Percentiles rank a stretch among this genome's conserved stretches.
Evolutionary conservation across 2,888 invertebrate genomes (phyloP).

Genomic region (Cryptocephalus moraei): DNA sequence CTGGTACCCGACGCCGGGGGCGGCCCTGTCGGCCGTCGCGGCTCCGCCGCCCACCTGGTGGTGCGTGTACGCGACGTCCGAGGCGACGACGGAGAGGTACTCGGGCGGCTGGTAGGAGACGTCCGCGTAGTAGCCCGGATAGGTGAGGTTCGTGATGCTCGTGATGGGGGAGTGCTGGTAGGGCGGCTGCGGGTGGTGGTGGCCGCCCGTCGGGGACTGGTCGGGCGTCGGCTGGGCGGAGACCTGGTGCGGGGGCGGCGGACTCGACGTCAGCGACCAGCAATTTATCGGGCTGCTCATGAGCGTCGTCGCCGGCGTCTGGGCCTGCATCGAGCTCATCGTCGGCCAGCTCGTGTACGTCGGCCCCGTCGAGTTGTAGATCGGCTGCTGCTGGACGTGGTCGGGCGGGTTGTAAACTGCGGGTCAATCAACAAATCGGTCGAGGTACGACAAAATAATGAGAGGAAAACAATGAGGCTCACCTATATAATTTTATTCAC

Average conservation of each 20-base stretch:
- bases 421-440: slow-evolving; percentile 7
- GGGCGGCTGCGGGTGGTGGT: slow-evolving; percentile 6
- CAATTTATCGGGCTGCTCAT: slow-evolving; percentile 35
- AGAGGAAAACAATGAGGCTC: too few relatives aligned
- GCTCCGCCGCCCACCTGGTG: slow-evolving; percentile 15
- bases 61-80: slow-evolving; percentile 26
- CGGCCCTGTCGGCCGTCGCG: slow-evolving; percentile 18
- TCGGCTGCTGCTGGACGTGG: slow-evolving; percentile 35
- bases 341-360: slow-evolving; percentile 36
- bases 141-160: slow-evolving; percentile 33
- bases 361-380: slow-evolving; percentile 25
- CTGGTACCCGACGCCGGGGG: slow-evolving; percentile 25
- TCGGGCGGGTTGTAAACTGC: slow-evolving; percentile 38
- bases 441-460: too few relatives aligned
- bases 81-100: slow-evolving; percentile 30
- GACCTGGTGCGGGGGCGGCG: slow-evolving; percentile 35
- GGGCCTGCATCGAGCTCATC: slow-evolving; percentile 28
- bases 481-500: too few relatives aligned
- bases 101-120: slow-evolving; percentile 34
- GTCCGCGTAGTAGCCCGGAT: slow-evolving; percentile 34
- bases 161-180: slow-evolving; percentile 33
- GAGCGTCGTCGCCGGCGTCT: slow-evolving; percentile 29
- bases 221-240: slow-evolving; percentile 32
- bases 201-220: slow-evolving; percentile 32
- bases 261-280: slow-evolving; percentile 37